These are phyloP conservation scores for Caracal caracal DNA, from an alignment of 2,113 vertebrate species.

Conservation along the genomic window DNA sequence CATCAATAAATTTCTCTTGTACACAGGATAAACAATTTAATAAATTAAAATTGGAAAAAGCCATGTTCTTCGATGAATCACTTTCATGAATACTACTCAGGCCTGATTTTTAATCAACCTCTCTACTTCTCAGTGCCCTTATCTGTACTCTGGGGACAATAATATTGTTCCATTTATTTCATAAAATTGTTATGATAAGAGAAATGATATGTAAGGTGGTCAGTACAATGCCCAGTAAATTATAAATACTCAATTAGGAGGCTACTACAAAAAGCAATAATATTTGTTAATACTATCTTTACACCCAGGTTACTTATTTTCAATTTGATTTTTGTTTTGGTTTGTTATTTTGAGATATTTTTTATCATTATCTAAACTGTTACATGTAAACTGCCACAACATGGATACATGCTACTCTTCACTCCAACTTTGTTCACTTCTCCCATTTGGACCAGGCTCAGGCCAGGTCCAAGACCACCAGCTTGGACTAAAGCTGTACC, in stretches of 20 bases:
- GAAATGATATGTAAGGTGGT: neutral
- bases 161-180: neutral
- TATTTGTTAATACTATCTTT: neutral
- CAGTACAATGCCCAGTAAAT: neutral
- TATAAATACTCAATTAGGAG: neutral
- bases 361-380: neutral
- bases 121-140: neutral
- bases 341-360: neutral
- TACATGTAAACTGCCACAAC: neutral
- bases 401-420: neutral
- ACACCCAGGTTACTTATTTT: neutral
- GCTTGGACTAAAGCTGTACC: neutral
- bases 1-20: neutral
- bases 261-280: neutral
- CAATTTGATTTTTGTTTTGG: neutral
- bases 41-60: constrained; percentile 44
- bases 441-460: neutral
- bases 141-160: neutral
- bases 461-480: neutral
- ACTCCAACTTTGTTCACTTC: neutral
- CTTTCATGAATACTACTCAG: neutral
- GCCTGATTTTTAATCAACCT: neutral
- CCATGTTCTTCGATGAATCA: neutral
- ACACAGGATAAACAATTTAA: neutral
- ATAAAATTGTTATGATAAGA: neutral